Evolutionary conservation across 2,888 invertebrate genomes (phyloP).

Genomic region (Clepsis dumicolana): DNA sequence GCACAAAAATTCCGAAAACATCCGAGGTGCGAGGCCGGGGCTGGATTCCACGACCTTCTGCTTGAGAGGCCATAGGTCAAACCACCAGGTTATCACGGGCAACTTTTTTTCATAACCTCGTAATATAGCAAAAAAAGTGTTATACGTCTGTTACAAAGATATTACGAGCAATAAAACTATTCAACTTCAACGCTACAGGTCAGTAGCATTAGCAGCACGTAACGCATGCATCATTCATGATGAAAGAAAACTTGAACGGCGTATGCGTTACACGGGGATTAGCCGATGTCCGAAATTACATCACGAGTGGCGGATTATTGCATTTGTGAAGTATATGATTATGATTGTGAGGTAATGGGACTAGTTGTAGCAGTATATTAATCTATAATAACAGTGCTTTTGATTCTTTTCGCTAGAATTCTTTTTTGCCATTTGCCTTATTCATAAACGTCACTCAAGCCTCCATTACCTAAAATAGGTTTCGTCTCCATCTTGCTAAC

Average conservation of each 20-base stretch:
- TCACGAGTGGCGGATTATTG: slow-evolving; percentile 9
- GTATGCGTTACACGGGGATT: slow-evolving; percentile 19
- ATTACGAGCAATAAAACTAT: background rate
- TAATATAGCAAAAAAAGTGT: background rate
- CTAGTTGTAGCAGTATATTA: no score
- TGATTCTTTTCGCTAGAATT: no score
- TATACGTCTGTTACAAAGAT: background rate
- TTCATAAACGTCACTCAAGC: no score
- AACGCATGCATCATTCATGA: slow-evolving; percentile 22
- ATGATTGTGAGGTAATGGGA: slow-evolving; percentile 15
- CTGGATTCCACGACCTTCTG: no score
- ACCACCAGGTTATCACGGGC: no score
- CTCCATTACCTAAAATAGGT: no score
- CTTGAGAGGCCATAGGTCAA: no score
- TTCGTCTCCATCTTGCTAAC: no score
- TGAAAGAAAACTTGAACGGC: slow-evolving; percentile 25
- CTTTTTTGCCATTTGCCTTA: no score
- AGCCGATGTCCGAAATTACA: slow-evolving; percentile 17
- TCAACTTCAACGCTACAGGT: background rate
- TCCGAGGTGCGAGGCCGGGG: no score
- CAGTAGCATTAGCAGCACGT: slow-evolving; percentile 12
- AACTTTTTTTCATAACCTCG: background rate
- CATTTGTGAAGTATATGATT: slow-evolving; percentile 33
- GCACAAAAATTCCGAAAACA: no score
- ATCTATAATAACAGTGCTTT: no score